Conservation (phyloP, 2,888 invertebrate species). For the Aleiodes alternator region DNA sequence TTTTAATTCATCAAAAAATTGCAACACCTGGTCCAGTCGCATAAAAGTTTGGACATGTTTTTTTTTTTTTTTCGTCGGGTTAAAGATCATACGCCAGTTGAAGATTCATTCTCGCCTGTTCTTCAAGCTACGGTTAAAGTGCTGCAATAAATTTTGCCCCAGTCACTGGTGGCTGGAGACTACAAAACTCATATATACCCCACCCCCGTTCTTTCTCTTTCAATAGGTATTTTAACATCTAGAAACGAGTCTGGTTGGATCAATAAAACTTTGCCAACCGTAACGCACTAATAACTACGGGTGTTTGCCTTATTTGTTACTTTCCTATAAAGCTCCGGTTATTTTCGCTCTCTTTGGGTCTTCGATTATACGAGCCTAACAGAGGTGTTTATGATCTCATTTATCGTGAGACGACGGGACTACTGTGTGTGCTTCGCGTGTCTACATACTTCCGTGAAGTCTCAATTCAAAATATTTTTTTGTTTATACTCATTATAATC, state of each 20-base stretch:
- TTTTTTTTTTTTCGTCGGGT: conserved; percentile 3
- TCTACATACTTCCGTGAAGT: conserved; percentile 35
- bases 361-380: conserved; percentile 38
- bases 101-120: conserved; percentile 34
- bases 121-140: conserved; percentile 23
- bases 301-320: conserved; percentile 61
- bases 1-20: conserved; percentile 8
- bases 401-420: conserved; percentile 31
- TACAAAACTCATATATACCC: conserved; percentile 22
- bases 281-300: conserved; percentile 49
- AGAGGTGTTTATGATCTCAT: conserved; percentile 37
- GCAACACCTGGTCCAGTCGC: neutral
- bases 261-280: conserved; percentile 44
- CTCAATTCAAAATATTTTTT: conserved; percentile 32
- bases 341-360: conserved; percentile 15
- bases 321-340: conserved; percentile 24
- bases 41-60: conserved; percentile 14
- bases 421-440: conserved; percentile 25
- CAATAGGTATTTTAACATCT: conserved; percentile 19
- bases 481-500: neutral
- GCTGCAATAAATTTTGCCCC: conserved; percentile 39
- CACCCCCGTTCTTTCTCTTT: neutral
- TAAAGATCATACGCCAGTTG: conserved; percentile 29
- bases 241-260: conserved; percentile 33
- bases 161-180: conserved; percentile 23